Percentiles rank a stretch among this genome's conserved stretches.
Evolutionary conservation across 2,888 invertebrate species (phyloP).

Genomic region (Pollenia griseotomentosa): DNA sequence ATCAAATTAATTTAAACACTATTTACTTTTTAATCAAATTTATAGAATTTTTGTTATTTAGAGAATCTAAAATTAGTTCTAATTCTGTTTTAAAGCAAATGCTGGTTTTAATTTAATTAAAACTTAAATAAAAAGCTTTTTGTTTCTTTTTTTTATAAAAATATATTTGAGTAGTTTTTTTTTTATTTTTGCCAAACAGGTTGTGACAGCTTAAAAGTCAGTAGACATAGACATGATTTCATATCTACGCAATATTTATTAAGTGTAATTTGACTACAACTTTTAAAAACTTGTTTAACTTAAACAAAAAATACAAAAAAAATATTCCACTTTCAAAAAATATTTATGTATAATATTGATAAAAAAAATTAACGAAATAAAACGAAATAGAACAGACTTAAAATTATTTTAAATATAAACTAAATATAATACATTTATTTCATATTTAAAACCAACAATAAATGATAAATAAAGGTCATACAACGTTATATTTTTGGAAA

Average conservation of each 20-base stretch:
- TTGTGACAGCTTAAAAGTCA: slow-evolving; percentile 34
- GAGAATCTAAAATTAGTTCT: too few species aligned
- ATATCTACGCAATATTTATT: slow-evolving; percentile 52
- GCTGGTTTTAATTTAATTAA: slow-evolving; percentile 42
- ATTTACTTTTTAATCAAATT: too few species aligned
- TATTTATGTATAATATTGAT: neutral
- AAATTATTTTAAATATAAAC: slow-evolving; percentile 15
- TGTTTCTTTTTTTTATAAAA: neutral
- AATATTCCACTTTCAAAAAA: slow-evolving; percentile 5
- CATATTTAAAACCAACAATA: slow-evolving; percentile 42
- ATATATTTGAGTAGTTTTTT: neutral
- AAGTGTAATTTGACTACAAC: slow-evolving; percentile 75
- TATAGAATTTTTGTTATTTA: too few species aligned
- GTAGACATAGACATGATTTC: slow-evolving; percentile 12
- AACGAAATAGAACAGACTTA: slow-evolving; percentile 17
- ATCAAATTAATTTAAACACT: too few species aligned
- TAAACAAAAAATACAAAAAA: neutral
- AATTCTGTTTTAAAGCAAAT: slow-evolving; percentile 38
- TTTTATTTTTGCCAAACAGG: slow-evolving; percentile 44
- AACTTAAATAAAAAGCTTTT: neutral
- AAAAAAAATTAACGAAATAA: slow-evolving; percentile 15
- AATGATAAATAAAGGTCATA: slow-evolving; percentile 72
- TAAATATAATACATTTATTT: slow-evolving; percentile 41
- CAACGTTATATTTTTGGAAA: slow-evolving; percentile 61
- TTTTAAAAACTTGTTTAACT: slow-evolving; percentile 38